A percentile compares a stretch with the other conserved stretches of the same genome.
Evolutionary conservation across 2,113 vertebrate genomes (phyloP).

Genomic region (Cervus canadensis): DNA sequence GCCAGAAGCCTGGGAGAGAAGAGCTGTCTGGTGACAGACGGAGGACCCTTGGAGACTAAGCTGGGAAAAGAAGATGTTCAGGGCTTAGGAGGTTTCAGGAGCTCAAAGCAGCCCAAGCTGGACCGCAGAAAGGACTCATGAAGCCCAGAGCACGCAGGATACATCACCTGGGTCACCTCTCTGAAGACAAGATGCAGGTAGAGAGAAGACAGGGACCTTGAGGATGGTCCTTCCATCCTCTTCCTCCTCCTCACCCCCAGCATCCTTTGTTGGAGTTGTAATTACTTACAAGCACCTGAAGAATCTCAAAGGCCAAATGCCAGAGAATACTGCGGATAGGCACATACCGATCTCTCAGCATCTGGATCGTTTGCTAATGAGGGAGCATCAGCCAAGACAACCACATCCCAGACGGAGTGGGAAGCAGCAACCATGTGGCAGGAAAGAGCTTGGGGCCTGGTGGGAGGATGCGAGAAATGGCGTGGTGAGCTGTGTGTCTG

Average conservation of each 20-base stretch:
- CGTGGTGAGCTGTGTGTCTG: rapidly evolving
- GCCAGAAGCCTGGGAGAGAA: not conserved
- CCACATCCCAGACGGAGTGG: not conserved
- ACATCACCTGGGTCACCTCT: not conserved
- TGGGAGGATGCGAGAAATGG: not conserved
- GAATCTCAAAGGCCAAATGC: constrained; percentile 43
- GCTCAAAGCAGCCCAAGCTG: not conserved
- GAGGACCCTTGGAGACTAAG: not conserved
- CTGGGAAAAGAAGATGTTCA: rapidly evolving
- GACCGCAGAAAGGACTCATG: not conserved
- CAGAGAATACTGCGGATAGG: constrained; percentile 54
- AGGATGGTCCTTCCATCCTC: not conserved
- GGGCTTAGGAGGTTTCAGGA: not conserved
- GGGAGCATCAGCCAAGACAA: constrained; percentile 61
- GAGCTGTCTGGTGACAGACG: rapidly evolving
- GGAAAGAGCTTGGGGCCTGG: not conserved
- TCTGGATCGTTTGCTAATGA: constrained; percentile 57
- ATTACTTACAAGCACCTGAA: constrained; percentile 30
- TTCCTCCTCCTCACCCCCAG: not conserved
- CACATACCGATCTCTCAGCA: constrained; percentile 31
- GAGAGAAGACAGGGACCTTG: not conserved
- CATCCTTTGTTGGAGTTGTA: not conserved
- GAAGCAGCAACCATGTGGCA: not conserved
- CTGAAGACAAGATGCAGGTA: not conserved
- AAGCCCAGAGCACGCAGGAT: not conserved